Evolutionary conservation across 2,797 vertebrate genomes (phyloP), one percentile per base, ranked within the genome.

Genomic region (Rhadinocentrus ornatus): DNA sequence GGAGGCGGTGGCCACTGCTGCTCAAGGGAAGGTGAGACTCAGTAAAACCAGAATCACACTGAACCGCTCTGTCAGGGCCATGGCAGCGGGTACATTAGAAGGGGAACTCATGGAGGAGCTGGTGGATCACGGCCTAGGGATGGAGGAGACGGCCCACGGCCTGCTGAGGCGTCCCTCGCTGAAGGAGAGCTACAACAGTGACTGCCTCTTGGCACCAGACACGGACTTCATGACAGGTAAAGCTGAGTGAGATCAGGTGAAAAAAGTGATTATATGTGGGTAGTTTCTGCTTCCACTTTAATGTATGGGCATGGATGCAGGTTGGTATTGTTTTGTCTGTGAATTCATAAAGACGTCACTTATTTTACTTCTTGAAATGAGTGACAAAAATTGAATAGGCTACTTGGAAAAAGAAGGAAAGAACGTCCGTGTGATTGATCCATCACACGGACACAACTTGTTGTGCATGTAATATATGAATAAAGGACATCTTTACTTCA

Each of bases 171-270:
- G 79, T 59, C 86, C 88, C 24, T 91, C 89, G 0, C 62, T 87
- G 75, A 90, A 86, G 82, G 88, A 83, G 61, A 81, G 59, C 74
- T 92, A 86, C 78, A 87, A 86, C 77, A 77, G 88, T 0, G 93
- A 93, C 79, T 73, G 84, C 7, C 85, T 94, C 71, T 88, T 93
- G 77, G 90, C 86, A 3, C 90, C 92, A 0, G 92, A 93, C 75
- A 83, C 90, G 0, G 93, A 95, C 91, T 93, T 94, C 86, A 89
- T 94, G 89, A 87, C 81, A 90, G 93, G 94, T 94, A 86, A 4
- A 66, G 9, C n/a, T 22, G 32, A 55, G 63, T 0, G 0, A 2
- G 15, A 16, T 55, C 26, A 35, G 16, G 37, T 11, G 27, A 4
- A 27, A 26, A 18, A 13, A 15, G 6, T 53, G 24, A 13, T 22